Base-by-base conservation (phyloP, 2,797 vertebrate species). In the Sardinella longiceps region DNA sequence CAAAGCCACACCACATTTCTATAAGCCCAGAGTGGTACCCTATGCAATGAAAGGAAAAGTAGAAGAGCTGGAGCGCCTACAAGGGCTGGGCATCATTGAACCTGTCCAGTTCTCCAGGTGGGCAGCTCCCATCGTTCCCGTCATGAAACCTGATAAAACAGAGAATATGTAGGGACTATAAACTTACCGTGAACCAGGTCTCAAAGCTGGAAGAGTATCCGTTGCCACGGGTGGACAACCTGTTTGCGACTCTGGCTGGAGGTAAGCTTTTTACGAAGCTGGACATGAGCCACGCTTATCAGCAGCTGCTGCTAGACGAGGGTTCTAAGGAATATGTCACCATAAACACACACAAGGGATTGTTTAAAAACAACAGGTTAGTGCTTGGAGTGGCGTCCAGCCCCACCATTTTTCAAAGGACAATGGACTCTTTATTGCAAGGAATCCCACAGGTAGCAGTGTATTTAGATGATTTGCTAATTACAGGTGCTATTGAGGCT, bases 351-450 rank as follows among this genome's bases (percentile, higher is more conserved):
- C 45, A 46, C n/a, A n/a, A n/a, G n/a, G n/a, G n/a, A n/a, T n/a
- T n/a, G n/a, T n/a, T n/a, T n/a, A n/a, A n/a, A n/a, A n/a, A n/a
- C n/a, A n/a, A n/a, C n/a, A n/a, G 45, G 4, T 11, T 51, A 51
- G 15, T 87, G 81, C 83, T 87, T n/a, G 2, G 81, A 63, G 66
- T 48, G 80, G 84, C 60, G 28, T 88, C 81, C 56, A 88, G 85
- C 20, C 81, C 83, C 5, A 83, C 82, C 23, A 86, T 90, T 88
- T 90, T 87, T 48, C 39, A 85, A 48, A 85, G 83, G 87, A 85
- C 51, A 86, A 83, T 85, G 28, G 84, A 86, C 81, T 85, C 2
- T 46, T 1, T 87, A 9, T 11, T 87, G 10, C 86, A 87, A 4
- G 82, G 85, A 0, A 88, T 86, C 39, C 39, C 74, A 2, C 80